phyloP scores from a whole-genome alignment of 2,888 invertebrate genomes.

The Coelopa pilipes region DNA sequence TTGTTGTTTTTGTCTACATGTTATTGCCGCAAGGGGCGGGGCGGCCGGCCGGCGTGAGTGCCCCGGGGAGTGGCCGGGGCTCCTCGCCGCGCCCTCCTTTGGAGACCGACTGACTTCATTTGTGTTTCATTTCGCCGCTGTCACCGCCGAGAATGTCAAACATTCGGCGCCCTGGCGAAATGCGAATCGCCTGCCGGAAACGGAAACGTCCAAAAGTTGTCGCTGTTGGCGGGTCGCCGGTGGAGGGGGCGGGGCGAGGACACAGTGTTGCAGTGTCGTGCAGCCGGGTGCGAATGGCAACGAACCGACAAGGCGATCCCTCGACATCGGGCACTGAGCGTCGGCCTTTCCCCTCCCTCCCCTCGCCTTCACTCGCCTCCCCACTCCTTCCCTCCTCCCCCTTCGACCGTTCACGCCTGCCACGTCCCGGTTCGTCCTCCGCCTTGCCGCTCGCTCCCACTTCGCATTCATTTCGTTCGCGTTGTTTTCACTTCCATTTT shows the following conservation, averaged over 20 bases:
- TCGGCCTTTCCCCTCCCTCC: too few relatives aligned
- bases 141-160: neutral
- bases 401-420: too few relatives aligned
- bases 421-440: too few relatives aligned
- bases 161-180: neutral
- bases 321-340: neutral
- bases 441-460: conserved; percentile 32
- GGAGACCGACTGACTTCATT: neutral
- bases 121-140: neutral
- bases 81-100: neutral
- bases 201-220: neutral
- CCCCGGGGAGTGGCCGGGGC: too few relatives aligned
- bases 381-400: neutral
- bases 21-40: neutral
- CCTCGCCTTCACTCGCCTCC: neutral
- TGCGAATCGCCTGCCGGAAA: neutral
- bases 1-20: neutral
- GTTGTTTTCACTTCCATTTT: neutral
- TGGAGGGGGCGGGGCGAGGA: conserved; percentile 5
- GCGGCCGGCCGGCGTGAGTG: neutral
- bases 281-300: conserved; percentile 38
- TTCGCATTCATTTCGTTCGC: conserved; percentile 26
- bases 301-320: conserved; percentile 40
- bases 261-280: conserved; percentile 30
- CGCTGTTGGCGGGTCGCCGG: neutral